phyloP scores from a whole-genome alignment of 2,888 invertebrate genomes.

The Tetrapedia diversipes region DNA sequence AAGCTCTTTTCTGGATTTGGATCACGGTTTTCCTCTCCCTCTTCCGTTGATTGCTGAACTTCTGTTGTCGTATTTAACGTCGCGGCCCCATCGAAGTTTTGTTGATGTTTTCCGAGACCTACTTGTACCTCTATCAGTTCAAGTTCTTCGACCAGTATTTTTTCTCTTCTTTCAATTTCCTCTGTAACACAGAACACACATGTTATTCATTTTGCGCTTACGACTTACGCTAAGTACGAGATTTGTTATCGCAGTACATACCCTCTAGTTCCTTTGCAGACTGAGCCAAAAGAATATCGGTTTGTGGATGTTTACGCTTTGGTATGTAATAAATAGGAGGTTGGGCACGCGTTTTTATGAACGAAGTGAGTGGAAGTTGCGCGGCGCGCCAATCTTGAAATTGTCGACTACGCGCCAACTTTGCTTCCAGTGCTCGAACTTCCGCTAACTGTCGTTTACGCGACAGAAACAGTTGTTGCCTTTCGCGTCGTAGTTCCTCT shows the following conservation, averaged over 20 bases:
- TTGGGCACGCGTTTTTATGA: constrained; percentile 93
- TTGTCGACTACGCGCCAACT: constrained; percentile 94
- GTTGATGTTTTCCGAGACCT: constrained; percentile 75
- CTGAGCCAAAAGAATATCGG: constrained; percentile 75
- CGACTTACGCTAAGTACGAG: background rate
- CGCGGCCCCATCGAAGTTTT: constrained; percentile 70
- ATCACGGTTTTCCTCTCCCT: constrained; percentile 80
- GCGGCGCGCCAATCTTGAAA: constrained; percentile 94
- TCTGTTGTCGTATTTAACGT: constrained; percentile 59
- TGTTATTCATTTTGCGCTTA: background rate
- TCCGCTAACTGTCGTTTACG: constrained; percentile 94
- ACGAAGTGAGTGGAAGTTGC: constrained; percentile 90
- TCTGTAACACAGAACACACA: constrained; percentile 66
- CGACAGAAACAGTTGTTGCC: constrained; percentile 92
- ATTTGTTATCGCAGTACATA: constrained; percentile 44
- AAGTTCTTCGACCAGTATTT: constrained; percentile 76
- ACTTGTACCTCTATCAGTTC: constrained; percentile 78
- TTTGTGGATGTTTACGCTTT: constrained; percentile 86
- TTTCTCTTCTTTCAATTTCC: constrained; percentile 79
- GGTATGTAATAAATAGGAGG: constrained; percentile 96
- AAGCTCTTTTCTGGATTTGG: constrained; percentile 64
- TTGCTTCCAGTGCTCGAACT: constrained; percentile 94
- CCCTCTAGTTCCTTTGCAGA: constrained; percentile 79
- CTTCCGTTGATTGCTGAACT: constrained; percentile 67
- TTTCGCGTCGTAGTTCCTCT: constrained; percentile 92